phyloP scores from a whole-genome alignment of 2,113 vertebrate species.

The Excalfactoria chinensis region DNA sequence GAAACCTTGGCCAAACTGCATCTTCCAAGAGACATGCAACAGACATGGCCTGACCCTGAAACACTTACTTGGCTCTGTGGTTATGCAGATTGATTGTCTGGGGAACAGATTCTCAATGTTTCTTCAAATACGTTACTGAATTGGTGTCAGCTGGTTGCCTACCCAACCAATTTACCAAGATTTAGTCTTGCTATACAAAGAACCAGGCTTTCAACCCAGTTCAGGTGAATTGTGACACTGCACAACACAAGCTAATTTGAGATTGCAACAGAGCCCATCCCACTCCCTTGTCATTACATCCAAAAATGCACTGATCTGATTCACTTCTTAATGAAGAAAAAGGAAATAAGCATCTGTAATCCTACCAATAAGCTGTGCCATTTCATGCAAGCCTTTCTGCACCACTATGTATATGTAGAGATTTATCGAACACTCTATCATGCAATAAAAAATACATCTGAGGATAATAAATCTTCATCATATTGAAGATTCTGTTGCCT shows the following conservation, averaged over 20 bases:
- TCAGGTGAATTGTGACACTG: background rate
- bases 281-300: background rate
- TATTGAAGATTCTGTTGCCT: background rate
- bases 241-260: background rate
- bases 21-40: background rate
- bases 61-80: background rate
- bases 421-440: background rate
- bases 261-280: fast-evolving
- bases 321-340: background rate
- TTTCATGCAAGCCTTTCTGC: background rate
- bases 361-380: background rate
- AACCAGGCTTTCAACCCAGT: background rate
- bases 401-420: background rate
- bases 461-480: background rate
- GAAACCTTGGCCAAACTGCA: background rate
- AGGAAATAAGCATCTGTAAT: background rate
- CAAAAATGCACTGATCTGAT: background rate
- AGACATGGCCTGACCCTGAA: background rate
- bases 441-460: background rate
- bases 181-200: background rate
- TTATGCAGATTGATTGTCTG: background rate
- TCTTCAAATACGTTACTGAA: background rate
- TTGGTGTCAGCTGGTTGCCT: background rate
- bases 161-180: background rate
- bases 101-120: background rate